Percentiles rank a stretch among this genome's conserved stretches.
Evolutionary conservation across 1,140 invertebrate genomes (phyloP).

Genomic region (Leptonema lineaticorne): DNA sequence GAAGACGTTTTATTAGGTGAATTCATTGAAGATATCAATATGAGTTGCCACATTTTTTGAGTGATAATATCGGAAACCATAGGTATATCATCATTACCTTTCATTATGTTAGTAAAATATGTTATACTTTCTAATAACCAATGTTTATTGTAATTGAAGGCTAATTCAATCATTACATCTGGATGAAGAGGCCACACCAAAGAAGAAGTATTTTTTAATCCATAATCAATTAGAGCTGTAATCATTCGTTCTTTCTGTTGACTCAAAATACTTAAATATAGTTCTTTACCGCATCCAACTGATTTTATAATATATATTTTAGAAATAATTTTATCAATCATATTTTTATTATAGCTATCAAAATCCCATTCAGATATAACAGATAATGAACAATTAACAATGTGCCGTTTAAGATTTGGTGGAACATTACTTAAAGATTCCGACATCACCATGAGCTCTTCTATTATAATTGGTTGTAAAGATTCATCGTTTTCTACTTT

Average conservation of each 20-base stretch:
- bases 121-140: slow-evolving; percentile 53
- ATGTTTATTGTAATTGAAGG: slow-evolving; percentile 52
- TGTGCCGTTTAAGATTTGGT: slow-evolving; percentile 24
- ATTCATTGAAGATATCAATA: slow-evolving; percentile 54
- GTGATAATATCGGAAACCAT: slow-evolving; percentile 54
- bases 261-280: slow-evolving; percentile 33
- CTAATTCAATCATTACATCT: slow-evolving; percentile 54
- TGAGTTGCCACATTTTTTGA: slow-evolving; percentile 54
- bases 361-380: slow-evolving; percentile 27
- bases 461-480: slow-evolving; percentile 19
- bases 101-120: slow-evolving; percentile 50
- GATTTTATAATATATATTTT: slow-evolving; percentile 31
- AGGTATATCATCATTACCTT: slow-evolving; percentile 52
- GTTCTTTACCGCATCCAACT: slow-evolving; percentile 29
- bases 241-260: slow-evolving; percentile 21
- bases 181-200: slow-evolving; percentile 40
- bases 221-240: slow-evolving; percentile 20
- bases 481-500: slow-evolving; percentile 1
- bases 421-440: slow-evolving; percentile 25
- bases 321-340: slow-evolving; percentile 21
- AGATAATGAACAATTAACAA: slow-evolving; percentile 22
- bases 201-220: slow-evolving; percentile 16
- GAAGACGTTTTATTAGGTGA: slow-evolving; percentile 43
- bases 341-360: slow-evolving; percentile 13
- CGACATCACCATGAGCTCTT: slow-evolving; percentile 23